Evolutionary conservation across 2,113 vertebrate genomes (phyloP).

Genomic region (Chamaetylas fuelleborni): DNA sequence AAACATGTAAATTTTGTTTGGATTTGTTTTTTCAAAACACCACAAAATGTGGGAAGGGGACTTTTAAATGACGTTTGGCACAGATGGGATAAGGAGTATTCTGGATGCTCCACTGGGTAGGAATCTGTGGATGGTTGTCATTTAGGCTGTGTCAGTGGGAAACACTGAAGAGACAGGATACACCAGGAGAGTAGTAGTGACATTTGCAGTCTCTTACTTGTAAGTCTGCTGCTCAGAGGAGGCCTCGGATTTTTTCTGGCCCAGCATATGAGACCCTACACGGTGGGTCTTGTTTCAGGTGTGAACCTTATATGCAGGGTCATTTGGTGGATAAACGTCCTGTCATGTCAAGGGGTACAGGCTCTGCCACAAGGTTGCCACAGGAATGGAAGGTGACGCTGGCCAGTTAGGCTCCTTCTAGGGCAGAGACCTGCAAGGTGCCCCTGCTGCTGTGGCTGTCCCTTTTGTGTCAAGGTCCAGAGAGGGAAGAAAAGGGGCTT

Average conservation of each 20-base stretch:
- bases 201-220: neutral
- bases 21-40: neutral
- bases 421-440: neutral
- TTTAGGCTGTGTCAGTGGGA: neutral
- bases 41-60: neutral
- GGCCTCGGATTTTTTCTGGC: constrained; percentile 8
- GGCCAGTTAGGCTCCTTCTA: neutral
- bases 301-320: neutral
- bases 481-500: neutral
- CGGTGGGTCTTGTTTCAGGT: neutral
- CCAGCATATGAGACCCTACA: neutral
- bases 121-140: neutral
- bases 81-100: neutral
- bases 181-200: neutral
- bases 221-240: neutral
- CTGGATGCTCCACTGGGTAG: neutral
- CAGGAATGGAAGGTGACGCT: neutral
- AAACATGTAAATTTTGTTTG: constrained; percentile 27
- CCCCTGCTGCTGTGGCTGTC: neutral
- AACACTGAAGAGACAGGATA: neutral
- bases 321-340: neutral
- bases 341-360: neutral
- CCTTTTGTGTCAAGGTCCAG: neutral
- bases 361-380: neutral
- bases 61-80: neutral